Percentiles rank a stretch among this genome's conserved stretches.
phyloP scores from a whole-genome alignment of 2,113 vertebrate species.

The Anser brachyrhynchus region DNA sequence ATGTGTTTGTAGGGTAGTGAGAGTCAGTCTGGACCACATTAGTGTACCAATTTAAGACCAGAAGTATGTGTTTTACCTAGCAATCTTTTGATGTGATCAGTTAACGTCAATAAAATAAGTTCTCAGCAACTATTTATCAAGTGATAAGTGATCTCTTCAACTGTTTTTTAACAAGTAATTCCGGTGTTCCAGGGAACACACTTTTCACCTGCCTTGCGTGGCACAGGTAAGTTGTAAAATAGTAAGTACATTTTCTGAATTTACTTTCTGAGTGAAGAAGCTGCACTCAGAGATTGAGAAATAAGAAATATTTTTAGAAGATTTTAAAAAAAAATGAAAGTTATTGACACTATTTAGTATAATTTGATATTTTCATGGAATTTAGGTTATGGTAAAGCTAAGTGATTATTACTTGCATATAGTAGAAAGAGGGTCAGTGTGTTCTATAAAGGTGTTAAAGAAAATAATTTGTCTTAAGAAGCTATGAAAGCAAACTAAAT shows the following conservation, averaged over 20 bases:
- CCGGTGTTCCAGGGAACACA: not conserved
- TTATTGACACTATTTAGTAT: not conserved
- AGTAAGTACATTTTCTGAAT: not conserved
- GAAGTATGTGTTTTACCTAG: not conserved
- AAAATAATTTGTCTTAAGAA: not conserved
- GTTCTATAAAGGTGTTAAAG: not conserved
- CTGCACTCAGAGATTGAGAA: not conserved
- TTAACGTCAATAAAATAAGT: not conserved
- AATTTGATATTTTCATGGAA: not conserved
- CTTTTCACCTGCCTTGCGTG: not conserved
- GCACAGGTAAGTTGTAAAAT: not conserved
- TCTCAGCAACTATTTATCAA: not conserved
- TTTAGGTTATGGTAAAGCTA: not conserved
- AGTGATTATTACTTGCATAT: not conserved
- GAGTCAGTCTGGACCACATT: not conserved
- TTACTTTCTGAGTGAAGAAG: not conserved
- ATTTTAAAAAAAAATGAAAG: not conserved
- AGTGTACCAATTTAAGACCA: not conserved
- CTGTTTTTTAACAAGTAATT: not conserved
- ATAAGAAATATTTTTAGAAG: not conserved
- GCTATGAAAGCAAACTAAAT: not conserved
- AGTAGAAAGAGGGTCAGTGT: not conserved
- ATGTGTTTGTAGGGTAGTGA: not conserved
- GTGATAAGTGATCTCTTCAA: not conserved
- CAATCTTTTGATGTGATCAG: not conserved